Evolutionary conservation across 30 jellyfish, hydroid and myxozoan genomes (phyloP).

Genomic region (Aurelia sp.): DNA sequence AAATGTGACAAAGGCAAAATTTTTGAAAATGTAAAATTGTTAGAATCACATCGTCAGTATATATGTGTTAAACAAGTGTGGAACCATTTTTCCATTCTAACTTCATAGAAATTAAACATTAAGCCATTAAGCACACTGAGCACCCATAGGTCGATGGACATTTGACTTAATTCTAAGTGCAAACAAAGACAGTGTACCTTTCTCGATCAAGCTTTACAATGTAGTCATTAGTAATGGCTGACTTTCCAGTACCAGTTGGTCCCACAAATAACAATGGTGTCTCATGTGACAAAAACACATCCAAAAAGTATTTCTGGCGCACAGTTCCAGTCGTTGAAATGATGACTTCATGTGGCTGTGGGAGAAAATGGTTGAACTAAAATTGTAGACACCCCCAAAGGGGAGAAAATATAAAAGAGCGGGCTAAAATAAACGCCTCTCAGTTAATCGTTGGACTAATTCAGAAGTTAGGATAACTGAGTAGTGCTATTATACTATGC

Average conservation of each 20-base stretch:
- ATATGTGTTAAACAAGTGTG: neutral
- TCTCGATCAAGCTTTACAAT: conserved; percentile 57
- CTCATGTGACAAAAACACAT: conserved; percentile 53
- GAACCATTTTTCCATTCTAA: neutral
- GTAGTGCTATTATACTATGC: too few species aligned
- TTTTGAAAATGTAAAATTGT: too few species aligned
- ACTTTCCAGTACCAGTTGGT: conserved; percentile 71
- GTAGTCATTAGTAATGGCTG: conserved; percentile 49
- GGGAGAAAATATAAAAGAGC: too few species aligned
- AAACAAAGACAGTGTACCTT: conserved; percentile 22
- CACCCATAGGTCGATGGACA: neutral
- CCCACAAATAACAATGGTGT: conserved; percentile 60
- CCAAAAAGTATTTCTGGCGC: conserved; percentile 61
- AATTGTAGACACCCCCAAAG: neutral
- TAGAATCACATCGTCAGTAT: too few species aligned
- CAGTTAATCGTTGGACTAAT: too few species aligned
- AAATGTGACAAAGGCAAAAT: too few species aligned
- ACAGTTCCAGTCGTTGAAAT: conserved; percentile 62
- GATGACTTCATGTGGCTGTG: conserved; percentile 65
- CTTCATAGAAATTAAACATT: neutral
- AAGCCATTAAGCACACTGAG: neutral
- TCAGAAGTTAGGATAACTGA: too few species aligned
- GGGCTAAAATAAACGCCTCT: too few species aligned
- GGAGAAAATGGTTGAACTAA: neutral
- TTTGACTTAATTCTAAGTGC: neutral